Evolutionary conservation across 2,888 invertebrate species (phyloP), one percentile per base, ranked within the genome.

Genomic region (Halocaridina rubra): DNA sequence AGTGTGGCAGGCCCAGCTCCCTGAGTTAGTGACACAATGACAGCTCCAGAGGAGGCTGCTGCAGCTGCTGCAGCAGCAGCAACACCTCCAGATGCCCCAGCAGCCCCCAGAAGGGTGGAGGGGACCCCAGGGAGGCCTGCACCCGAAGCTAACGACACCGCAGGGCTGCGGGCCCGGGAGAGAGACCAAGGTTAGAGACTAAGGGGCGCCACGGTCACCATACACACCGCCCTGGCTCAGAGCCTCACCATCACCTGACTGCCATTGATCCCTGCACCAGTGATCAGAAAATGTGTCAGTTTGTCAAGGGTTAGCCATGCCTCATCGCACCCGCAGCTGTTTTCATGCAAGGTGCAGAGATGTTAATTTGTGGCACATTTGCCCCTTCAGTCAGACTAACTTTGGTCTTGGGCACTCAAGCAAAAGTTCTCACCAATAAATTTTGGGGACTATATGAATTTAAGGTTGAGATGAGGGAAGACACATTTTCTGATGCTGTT

Each of bases 231-330:
- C 84, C 78, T 84, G 79, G 79, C 84, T 84, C 78, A 79, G 79
- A 84, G 79, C 84, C 78, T 84, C 84, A 84, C 79, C 84, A 39
- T 67, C 84, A 84, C 79, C 79, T 82, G 77, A 84, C 84, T 75
- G 79, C 84, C 84, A 79, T 79, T 82, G 80, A 82, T 77, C 71
- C 64, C 80, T 79, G 79, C 74, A 79, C 64, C 84, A 84, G 84
- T 79, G 74, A 85, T 81, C 88, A 88, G 88, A 88, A 88, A 88
- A 88, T 88, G 88, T 88, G 88, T 88, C 88, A 87, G 87, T 82
- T 82, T 57, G 75, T 64, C 74, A 72, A 16, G 19, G 59, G 85
- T 85, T 82, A 85, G 85, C 85, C 86, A 84, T 78, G 84, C 88
- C 77, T 81, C 76, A 74, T 72, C 67, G 79, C 84, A 81, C 64